Base-by-base conservation (phyloP, 2,113 vertebrate genomes). In the Amphiprion percula region DNA sequence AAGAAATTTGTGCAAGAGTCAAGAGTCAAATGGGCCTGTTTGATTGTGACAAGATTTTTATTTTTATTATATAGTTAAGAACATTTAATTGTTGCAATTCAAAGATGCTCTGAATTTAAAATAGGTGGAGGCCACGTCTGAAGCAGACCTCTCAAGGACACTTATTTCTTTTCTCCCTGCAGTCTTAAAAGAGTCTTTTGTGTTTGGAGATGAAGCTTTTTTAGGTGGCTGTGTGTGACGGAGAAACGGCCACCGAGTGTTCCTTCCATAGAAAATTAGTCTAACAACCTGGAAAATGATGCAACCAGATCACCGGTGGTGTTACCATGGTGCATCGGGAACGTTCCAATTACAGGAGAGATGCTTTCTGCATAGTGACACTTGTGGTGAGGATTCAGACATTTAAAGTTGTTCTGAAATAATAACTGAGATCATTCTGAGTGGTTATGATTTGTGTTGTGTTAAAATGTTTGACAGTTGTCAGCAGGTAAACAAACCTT, bases 141-240 rank as follows among this genome's bases (percentile, higher is more conserved):
- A n/a, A 60, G 41, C 14, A 1, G 41, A 17, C 5, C 17, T n/a
- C 44, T 66, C 47, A 24, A 2, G 5, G 52, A 53, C 5, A 28
- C 33, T 68, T 66, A 3, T 21, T 11, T 0, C 11, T 44, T 14
- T 44, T 15, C 6, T 16, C 37, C 24, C 39, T 10, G 19, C 12
- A 11, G 21, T 21, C 53, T 54, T 73, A 24, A 77, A 23, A 15
- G 61, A 17, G 24, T 65, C 47, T 58, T 80, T 78, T 71, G 69
- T 80, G 46, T 53, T 63, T 55, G 49, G 12, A 60, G 12, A 2
- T 7, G 14, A 63, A 50, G 26, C 4, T 65, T 74, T 16, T 76
- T 2, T 41, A 10, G 46, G 49, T 63, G 53, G 2, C 19, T 50
- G 19, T 15, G 19, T 61, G 44, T 17, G 54, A 30, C 41, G 33